A percentile compares a stretch with the other conserved stretches of the same genome.
These are phyloP conservation scores for Stenotaenia linearis DNA, from an alignment of 2,888 invertebrate genomes.

Conservation along the genomic window DNA sequence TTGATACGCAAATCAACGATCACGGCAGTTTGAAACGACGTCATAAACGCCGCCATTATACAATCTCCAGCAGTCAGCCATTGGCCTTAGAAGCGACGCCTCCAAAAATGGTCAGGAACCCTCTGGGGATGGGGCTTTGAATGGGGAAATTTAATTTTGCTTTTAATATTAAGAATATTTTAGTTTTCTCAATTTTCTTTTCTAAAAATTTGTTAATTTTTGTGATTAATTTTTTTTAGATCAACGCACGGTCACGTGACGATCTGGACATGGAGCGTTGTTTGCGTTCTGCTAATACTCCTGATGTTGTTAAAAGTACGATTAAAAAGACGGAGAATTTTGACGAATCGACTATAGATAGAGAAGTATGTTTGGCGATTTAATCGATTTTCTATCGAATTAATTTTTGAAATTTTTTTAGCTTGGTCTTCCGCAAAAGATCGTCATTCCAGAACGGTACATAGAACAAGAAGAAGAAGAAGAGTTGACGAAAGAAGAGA, in stretches of 20 bases:
- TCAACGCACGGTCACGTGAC: conserved; percentile 40
- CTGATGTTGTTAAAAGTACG: conserved; percentile 81
- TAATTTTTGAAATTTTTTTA: conserved; percentile 51
- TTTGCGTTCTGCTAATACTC: conserved; percentile 61
- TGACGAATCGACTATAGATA: conserved; percentile 78
- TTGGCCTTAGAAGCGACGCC: conserved; percentile 39
- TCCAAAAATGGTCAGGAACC: conserved; percentile 29
- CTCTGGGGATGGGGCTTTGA: neutral
- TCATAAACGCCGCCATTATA: conserved; percentile 78
- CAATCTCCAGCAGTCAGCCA: conserved; percentile 61
- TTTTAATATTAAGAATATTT: too few species aligned
- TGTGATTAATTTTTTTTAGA: conserved; percentile 31
- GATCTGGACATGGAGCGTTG: conserved; percentile 76
- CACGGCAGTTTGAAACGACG: conserved; percentile 49
- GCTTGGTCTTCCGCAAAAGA: conserved; percentile 80
- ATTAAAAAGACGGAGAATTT: conserved; percentile 58
- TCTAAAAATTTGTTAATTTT: neutral
- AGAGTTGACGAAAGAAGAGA: conserved; percentile 76
- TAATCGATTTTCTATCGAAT: too few species aligned
- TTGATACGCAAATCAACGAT: conserved; percentile 35
- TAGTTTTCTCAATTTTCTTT: neutral
- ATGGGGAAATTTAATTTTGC: neutral
- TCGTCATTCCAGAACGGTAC: conserved; percentile 84
- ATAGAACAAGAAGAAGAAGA: conserved; percentile 78
- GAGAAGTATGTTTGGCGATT: conserved; percentile 45